Base-by-base conservation (phyloP, 2,888 invertebrate genomes). In the Limnephilus lunatus region DNA sequence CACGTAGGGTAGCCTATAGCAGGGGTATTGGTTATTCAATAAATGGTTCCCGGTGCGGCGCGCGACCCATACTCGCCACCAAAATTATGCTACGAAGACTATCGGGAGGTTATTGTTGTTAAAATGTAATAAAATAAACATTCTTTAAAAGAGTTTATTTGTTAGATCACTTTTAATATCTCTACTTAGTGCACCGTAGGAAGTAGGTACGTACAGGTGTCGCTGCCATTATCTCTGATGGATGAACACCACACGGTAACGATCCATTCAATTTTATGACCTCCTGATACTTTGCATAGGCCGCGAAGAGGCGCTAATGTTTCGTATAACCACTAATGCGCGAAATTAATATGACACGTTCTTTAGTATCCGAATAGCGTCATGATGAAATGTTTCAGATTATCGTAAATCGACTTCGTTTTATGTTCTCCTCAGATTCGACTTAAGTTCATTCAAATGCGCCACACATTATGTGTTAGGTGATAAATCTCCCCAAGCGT, bases 291-390 rank as follows among this genome's bases (percentile, higher is more conserved):
- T 86, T 44, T n/a, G 86, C 39, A n/a, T n/a, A 25, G 88, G 32
- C 32, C 25, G 31, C 88, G 82, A 30, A 39, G 39, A 90, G 81
- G 44, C 82, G 44, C 90, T 90, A 82, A 90, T 81, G 82, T 90
- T 82, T 81, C 90, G 53, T 82, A 82, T 39, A 90, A 44, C 44
- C 82, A 82, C 90, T 90, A 90, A 90, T 82, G 48, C 82, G 90
- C 90, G 82, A 90, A 90, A 90, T 82, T 81, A 81, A 90, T 90
- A 90, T 82, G 81, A 82, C 90, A 90, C 82, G 31, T n/a, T 81
- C 80, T 81, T 31, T 81, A 82, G 35, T 81, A 88, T 68, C 32
- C 30, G 4, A 90, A 90, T 48, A 90, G 82, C 48, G 82, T 82
- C 82, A 90, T 82, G 39, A 90, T 81, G 82, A 90, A 90, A 90